Conservation (phyloP, 2,113 vertebrate species). For the Anseranas semipalmata region DNA sequence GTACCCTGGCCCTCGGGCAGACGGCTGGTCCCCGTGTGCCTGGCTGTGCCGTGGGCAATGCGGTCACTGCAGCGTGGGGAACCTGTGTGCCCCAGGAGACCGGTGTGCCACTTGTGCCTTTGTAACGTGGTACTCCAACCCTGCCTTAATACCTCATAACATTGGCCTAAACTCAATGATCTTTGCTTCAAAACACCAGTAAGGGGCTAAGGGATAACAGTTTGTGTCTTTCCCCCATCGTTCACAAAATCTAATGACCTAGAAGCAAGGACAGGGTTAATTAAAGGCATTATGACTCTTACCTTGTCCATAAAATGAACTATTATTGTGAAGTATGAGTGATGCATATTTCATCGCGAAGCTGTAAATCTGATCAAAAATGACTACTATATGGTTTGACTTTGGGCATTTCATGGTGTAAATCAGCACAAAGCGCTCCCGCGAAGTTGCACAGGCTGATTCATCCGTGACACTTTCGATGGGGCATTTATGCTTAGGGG, state of each 20-base stretch:
- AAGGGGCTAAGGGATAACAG: neutral
- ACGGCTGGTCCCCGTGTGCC: accelerated
- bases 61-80: neutral
- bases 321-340: neutral
- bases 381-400: neutral
- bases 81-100: neutral
- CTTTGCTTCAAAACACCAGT: neutral
- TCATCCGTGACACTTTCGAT: accelerated
- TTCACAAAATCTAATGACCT: neutral
- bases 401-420: neutral
- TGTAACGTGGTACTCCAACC: neutral
- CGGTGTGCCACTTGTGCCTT: neutral
- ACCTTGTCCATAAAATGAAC: neutral
- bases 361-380: neutral
- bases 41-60: neutral
- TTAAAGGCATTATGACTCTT: neutral
- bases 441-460: neutral
- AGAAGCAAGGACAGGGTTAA: neutral
- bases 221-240: neutral
- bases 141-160: neutral
- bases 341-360: neutral
- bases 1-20: neutral
- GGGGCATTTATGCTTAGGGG: neutral
- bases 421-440: neutral
- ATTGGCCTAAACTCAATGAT: neutral